Evolutionary conservation across 2,113 vertebrate genomes (phyloP).

Genomic region (Hippocampus guttulatus): DNA sequence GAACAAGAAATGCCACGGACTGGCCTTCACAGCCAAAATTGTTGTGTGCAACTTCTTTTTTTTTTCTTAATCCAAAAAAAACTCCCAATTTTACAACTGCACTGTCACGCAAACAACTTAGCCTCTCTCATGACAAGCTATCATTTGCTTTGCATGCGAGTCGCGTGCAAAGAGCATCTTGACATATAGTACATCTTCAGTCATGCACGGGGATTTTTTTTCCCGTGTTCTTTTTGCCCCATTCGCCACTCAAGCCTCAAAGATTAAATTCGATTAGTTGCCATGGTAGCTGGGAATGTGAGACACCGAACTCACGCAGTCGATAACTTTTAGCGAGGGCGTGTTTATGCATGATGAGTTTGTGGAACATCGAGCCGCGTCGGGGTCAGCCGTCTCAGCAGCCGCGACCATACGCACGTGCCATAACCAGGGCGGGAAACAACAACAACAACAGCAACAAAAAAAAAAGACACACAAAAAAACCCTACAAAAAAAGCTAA

Average conservation of each 20-base stretch:
- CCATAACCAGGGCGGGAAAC: not conserved
- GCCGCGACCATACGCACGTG: not conserved
- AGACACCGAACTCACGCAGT: conserved; percentile 41
- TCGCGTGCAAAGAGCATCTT: conserved; percentile 36
- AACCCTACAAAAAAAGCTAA: not conserved
- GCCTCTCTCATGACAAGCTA: conserved; percentile 33
- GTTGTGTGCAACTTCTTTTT: not conserved
- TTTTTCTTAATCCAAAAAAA: not conserved
- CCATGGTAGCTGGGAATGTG: conserved; percentile 48
- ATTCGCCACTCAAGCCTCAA: conserved; percentile 39
- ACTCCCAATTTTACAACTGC: not conserved
- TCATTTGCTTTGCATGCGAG: conserved; percentile 42
- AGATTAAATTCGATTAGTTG: conserved; percentile 52
- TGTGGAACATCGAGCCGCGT: conserved; percentile 36
- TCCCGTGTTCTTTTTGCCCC: conserved; percentile 7
- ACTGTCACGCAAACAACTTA: not conserved
- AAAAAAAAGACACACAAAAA: not conserved
- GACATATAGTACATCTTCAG: conserved; percentile 39
- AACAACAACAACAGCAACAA: no score
- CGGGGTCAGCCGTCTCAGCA: conserved; percentile 32
- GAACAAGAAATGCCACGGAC: not conserved
- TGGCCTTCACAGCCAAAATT: not conserved
- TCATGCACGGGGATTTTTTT: conserved; percentile 31
- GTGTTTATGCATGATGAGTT: conserved; percentile 56
- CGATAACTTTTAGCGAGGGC: conserved; percentile 40